phyloP scores from a whole-genome alignment of 2,113 vertebrate species.

The Dasyurus viverrinus region DNA sequence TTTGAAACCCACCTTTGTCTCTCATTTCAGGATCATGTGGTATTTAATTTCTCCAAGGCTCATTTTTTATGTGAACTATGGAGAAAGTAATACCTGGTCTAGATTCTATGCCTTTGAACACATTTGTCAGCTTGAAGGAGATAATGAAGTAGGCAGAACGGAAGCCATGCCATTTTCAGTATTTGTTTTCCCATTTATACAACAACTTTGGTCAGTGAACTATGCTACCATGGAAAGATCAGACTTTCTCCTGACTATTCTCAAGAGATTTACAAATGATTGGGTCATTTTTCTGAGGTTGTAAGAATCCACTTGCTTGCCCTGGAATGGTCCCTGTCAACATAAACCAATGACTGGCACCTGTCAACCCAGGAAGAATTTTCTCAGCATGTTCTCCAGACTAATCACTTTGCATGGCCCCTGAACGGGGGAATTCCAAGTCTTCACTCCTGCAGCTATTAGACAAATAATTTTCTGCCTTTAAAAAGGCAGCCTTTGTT shows the following conservation, averaged over 20 bases:
- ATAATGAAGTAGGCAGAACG: not conserved
- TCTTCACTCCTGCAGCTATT: slow-evolving; percentile 13
- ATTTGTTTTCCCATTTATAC: not conserved
- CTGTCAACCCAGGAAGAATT: not conserved
- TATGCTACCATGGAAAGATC: not conserved
- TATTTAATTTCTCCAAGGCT: not conserved
- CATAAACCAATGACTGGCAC: not conserved
- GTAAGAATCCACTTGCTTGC: not conserved
- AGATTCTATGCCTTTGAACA: not conserved
- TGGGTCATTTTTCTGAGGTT: not conserved
- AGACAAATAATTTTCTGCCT: not conserved
- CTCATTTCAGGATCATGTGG: not conserved
- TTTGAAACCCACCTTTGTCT: not conserved
- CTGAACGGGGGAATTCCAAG: not conserved
- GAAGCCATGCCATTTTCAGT: not conserved
- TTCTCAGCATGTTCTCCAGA: not conserved
- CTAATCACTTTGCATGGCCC: not conserved
- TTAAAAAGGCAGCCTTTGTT: not conserved
- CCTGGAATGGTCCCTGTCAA: not conserved
- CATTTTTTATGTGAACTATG: not conserved
- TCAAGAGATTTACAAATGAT: not conserved
- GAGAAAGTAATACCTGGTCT: not conserved
- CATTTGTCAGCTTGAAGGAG: not conserved
- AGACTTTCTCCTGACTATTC: not conserved
- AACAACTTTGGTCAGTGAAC: not conserved